A percentile compares a stretch with the other conserved stretches of the same genome.
phyloP scores from a whole-genome alignment of 2,888 invertebrate species.

The Galerucella nymphaeae region DNA sequence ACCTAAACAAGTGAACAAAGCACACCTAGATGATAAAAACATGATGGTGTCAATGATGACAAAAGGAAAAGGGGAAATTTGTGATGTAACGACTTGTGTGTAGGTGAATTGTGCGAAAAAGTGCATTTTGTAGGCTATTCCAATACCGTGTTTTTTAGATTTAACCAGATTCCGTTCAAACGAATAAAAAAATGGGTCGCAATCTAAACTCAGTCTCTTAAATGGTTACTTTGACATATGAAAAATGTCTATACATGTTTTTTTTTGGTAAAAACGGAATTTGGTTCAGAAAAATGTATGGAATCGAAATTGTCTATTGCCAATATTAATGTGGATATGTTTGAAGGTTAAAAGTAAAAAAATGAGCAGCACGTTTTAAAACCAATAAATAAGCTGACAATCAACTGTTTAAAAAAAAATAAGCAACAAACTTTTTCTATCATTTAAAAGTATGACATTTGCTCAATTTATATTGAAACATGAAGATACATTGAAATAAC shows the following conservation, averaged over 20 bases:
- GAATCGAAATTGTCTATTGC: not conserved
- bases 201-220: too few species aligned
- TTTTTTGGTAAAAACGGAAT: not conserved
- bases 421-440: not conserved
- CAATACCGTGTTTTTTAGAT: not conserved
- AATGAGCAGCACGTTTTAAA: not conserved
- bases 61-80: constrained; percentile 17
- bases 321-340: not conserved
- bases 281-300: not conserved
- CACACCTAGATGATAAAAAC: constrained; percentile 44
- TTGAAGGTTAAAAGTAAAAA: not conserved
- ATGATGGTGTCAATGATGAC: constrained; percentile 21
- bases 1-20: constrained; percentile 61
- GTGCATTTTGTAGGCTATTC: not conserved
- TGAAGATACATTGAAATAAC: too few species aligned
- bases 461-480: not conserved
- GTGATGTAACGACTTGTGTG: constrained; percentile 10
- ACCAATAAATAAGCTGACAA: not conserved
- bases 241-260: too few species aligned
- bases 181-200: too few species aligned
- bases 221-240: too few species aligned
- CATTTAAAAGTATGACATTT: not conserved
- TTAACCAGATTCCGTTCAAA: not conserved
- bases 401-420: not conserved
- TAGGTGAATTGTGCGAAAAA: constrained; percentile 7